A percentile compares a stretch with the other conserved stretches of the same genome.
Evolutionary conservation across 2,797 vertebrate species (phyloP).

Genomic region (Microtus californicus): DNA sequence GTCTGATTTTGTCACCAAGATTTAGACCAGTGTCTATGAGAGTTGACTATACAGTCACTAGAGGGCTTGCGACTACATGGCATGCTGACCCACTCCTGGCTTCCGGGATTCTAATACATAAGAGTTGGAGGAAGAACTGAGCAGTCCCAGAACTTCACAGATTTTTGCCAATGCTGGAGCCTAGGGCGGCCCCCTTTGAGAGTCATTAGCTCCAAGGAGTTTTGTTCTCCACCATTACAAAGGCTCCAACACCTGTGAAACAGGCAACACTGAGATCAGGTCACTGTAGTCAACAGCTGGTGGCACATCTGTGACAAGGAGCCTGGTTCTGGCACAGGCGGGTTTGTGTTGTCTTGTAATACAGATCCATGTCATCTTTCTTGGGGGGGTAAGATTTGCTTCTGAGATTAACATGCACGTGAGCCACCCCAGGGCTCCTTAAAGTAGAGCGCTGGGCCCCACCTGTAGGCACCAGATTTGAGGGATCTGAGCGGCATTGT

Average conservation of each 20-base stretch:
- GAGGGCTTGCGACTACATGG: neutral
- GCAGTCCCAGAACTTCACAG: neutral
- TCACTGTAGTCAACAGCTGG: fast-evolving
- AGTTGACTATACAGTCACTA: neutral
- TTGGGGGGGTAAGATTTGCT: neutral
- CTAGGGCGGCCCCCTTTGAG: neutral
- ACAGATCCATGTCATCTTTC: neutral
- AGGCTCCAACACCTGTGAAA: neutral
- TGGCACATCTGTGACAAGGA: fast-evolving
- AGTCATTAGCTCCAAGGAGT: neutral
- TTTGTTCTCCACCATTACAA: neutral
- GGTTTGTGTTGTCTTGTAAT: neutral
- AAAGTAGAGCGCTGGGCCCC: neutral
- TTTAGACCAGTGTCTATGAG: neutral
- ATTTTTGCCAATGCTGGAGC: neutral
- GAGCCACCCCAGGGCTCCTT: neutral
- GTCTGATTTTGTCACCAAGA: neutral
- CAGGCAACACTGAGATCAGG: neutral
- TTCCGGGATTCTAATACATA: neutral
- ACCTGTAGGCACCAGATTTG: neutral
- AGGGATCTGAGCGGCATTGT: neutral
- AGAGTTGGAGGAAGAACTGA: neutral
- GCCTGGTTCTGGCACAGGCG: too few species aligned
- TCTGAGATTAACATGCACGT: neutral
- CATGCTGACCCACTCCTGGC: too few species aligned